These are phyloP conservation scores for Isaurus tuberculatus DNA, from an alignment of 92 coral and sea anemone species.

Conservation along the genomic window DNA sequence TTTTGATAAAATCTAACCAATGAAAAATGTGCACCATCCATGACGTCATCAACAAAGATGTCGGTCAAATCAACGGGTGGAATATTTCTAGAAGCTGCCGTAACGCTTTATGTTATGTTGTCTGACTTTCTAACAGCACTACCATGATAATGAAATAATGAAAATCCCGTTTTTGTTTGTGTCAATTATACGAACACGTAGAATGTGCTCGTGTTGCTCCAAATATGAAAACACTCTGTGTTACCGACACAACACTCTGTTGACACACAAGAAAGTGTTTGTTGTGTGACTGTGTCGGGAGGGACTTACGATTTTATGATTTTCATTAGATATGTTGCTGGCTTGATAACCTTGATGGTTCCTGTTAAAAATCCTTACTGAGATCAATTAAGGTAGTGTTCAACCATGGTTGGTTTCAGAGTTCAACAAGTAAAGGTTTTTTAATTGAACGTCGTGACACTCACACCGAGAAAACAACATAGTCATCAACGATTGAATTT, in stretches of 20 bases:
- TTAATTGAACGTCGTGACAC: conserved; percentile 29
- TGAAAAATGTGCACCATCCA: conserved; percentile 24
- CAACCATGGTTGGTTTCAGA: neutral
- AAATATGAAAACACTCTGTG: conserved; percentile 33
- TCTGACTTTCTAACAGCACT: conserved; percentile 3
- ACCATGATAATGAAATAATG: neutral
- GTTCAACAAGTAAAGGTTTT: neutral
- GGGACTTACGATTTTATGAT: conserved; percentile 19
- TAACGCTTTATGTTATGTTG: conserved; percentile 46
- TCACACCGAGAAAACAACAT: neutral
- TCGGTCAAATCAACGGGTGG: conserved; percentile 51
- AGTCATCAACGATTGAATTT: conserved; percentile 40
- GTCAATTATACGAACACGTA: neutral
- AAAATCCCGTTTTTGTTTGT: neutral
- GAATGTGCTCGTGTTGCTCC: neutral
- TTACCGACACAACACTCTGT: neutral
- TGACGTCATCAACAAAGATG: conserved; percentile 56
- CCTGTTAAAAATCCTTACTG: neutral
- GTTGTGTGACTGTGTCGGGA: conserved; percentile 47
- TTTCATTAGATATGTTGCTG: conserved; percentile 1
- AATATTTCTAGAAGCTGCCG: conserved; percentile 27
- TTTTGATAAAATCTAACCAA: conserved; percentile 8
- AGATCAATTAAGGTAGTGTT: neutral
- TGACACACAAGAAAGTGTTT: conserved; percentile 10
- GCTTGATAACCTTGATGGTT: neutral